Evolutionary conservation across 2,113 vertebrate genomes (phyloP).

Genomic region (human (Homo sapiens)): DNA sequence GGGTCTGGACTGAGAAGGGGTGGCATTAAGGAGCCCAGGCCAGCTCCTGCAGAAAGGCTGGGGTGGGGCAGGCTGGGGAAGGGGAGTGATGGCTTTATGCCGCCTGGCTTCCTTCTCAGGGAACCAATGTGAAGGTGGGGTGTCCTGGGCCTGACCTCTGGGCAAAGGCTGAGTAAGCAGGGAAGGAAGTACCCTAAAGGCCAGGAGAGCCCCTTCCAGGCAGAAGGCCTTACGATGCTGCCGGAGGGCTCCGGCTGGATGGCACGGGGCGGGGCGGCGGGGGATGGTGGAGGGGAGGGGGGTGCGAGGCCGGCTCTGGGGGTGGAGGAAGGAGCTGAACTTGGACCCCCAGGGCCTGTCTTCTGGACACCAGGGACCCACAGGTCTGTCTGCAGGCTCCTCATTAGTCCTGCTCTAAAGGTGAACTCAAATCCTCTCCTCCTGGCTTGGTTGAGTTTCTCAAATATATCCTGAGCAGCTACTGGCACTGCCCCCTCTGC

Average conservation of each 20-base stretch:
- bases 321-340: not conserved
- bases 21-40: not conserved
- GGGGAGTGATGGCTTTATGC: not conserved
- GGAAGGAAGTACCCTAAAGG: not conserved
- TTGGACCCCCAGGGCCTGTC: not conserved
- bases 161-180: constrained; percentile 10
- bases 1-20: not conserved
- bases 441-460: not conserved
- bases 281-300: not conserved
- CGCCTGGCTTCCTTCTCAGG: not conserved
- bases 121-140: not conserved
- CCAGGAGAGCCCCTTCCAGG: rapidly evolving
- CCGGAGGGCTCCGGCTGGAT: not conserved
- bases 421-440: not conserved
- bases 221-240: not conserved
- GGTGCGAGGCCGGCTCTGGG: not conserved
- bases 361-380: not conserved
- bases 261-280: too few species aligned
- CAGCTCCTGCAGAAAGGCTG: not conserved
- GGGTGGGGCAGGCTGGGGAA: not conserved
- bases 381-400: not conserved
- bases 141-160: not conserved
- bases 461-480: not conserved
- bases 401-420: not conserved
- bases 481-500: too few species aligned